Evolutionary conservation across 2,797 vertebrate genomes (phyloP), one percentile per base, ranked within the genome.

Genomic region (Notamacropus eugenii): DNA sequence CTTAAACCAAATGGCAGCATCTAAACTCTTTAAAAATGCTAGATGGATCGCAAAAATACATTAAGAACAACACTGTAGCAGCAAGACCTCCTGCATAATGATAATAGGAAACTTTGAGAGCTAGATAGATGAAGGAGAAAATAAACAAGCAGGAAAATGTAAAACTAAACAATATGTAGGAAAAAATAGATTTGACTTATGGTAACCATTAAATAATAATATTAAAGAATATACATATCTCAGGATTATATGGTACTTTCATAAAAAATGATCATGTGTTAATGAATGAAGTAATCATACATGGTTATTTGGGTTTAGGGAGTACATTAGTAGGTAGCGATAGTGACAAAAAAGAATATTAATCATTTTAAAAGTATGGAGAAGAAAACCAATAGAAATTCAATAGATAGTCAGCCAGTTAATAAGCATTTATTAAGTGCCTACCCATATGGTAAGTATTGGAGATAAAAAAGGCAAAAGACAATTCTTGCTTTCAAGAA

Each of bases 131-230:
- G 34, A 74, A 74, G 34, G 1, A 74, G 34, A 74, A 74, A 46
- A 46, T 24, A 82, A 46, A 46, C 6, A 82, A 82, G n/a, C 16
- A 82, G n/a, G 19, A 82, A 82, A 82, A 82, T 82, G 46, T 40
- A 10, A 40, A 82, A 82, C n/a, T 46, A 46, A 40, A 40, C n/a
- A 46, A 67, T 1, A 94, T 22, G 82, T 27, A 67, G 34, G 91
- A 82, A 95, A 96, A 92, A 82, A 74, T 54, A 54, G 59, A 54
- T 82, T 24, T 82, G 19, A 24, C 67, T 82, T 82, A 9, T 40
- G 16, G 1, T 16, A 82, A 82, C 19, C 40, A 82, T 19, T 82
- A 82, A 46, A 82, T 40, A 46, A 74, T 40, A 40, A 82, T 82
- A 82, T 82, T 82, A 82, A 82, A 67, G 59, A 67, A n/a, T 34